Evolutionary conservation across 2,888 invertebrate genomes (phyloP).

Genomic region (Trachelus stipa): DNA sequence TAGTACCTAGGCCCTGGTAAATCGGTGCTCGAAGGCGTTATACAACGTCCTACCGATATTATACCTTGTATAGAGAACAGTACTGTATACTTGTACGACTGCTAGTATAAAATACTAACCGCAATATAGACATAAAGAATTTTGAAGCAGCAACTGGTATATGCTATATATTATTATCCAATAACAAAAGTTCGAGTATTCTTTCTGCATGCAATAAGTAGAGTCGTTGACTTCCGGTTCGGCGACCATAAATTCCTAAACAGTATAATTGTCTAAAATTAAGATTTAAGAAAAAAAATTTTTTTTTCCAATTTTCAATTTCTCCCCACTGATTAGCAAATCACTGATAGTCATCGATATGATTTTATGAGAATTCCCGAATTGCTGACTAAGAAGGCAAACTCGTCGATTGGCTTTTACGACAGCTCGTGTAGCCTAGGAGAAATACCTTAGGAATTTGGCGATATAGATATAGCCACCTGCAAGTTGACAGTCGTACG

Average conservation of each 20-base stretch:
- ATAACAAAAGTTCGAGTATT: no score
- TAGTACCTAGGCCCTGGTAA: neutral
- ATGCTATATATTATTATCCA: no score
- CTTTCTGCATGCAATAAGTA: no score
- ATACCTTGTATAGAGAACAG: neutral
- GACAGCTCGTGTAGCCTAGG: no score
- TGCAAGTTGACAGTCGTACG: neutral
- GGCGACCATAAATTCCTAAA: no score
- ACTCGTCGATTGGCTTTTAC: neutral
- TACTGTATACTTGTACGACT: neutral
- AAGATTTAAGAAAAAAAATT: no score
- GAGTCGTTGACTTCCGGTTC: no score
- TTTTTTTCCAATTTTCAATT: no score
- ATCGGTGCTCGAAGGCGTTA: neutral
- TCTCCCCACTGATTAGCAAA: no score
- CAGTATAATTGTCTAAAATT: no score
- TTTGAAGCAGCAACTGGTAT: neutral
- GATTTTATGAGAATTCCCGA: neutral
- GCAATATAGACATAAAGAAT: neutral
- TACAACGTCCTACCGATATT: neutral
- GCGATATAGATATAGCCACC: neutral
- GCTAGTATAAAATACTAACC: neutral
- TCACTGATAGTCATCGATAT: no score
- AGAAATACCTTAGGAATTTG: neutral
- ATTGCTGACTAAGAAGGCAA: neutral